Evolutionary conservation across 2,113 vertebrate genomes (phyloP).

Genomic region (Crotalus tigris): DNA sequence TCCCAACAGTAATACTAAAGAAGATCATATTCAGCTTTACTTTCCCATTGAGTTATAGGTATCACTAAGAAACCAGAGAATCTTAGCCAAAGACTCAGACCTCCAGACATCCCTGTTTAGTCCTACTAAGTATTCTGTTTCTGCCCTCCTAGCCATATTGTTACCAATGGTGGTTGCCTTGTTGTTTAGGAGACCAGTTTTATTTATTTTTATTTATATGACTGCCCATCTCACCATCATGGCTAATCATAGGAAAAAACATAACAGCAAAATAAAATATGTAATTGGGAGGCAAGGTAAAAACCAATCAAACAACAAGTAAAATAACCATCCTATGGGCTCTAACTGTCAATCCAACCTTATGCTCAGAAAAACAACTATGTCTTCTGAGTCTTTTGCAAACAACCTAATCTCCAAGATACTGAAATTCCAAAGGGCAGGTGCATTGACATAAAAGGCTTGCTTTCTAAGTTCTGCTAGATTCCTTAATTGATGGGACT

Average conservation of each 20-base stretch:
- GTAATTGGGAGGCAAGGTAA: background rate
- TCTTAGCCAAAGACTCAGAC: background rate
- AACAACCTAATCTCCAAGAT: background rate
- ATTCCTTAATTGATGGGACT: background rate
- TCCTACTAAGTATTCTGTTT: background rate
- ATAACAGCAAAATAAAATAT: background rate
- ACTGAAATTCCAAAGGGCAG: background rate
- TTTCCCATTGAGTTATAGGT: background rate
- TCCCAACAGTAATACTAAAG: background rate
- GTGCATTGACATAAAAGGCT: background rate
- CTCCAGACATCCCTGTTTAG: background rate
- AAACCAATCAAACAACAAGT: background rate
- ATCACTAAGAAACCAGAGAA: background rate
- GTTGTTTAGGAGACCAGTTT: background rate
- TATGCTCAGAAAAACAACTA: background rate
- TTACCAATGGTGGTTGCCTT: background rate
- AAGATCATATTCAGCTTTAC: background rate
- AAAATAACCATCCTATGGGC: background rate
- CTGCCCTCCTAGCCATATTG: background rate
- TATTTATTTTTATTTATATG: background rate
- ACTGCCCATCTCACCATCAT: background rate
- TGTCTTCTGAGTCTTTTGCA: background rate
- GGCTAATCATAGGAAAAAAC: background rate
- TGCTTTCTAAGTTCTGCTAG: background rate
- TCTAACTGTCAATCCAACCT: background rate